These are phyloP conservation scores for Rousettus madagascariensis DNA, from an alignment of 2,797 vertebrate genomes.

Conservation along the genomic window DNA sequence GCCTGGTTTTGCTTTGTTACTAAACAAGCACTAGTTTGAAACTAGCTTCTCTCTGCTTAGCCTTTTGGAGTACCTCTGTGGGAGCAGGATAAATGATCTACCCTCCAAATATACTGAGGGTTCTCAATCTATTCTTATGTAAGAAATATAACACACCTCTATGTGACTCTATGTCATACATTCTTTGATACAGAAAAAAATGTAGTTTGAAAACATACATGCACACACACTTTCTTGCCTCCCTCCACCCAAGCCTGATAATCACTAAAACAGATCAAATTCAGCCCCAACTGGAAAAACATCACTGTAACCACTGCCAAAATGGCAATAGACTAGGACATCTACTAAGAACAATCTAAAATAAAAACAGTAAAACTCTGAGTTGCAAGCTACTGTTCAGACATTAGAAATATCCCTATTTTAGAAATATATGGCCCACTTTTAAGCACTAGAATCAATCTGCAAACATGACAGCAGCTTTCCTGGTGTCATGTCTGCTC, in stretches of 20 bases:
- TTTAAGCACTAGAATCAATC: background rate
- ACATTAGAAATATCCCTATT: background rate
- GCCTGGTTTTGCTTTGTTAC: background rate
- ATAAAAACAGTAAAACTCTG: background rate
- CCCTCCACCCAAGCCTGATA: background rate
- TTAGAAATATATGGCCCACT: background rate
- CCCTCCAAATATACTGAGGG: background rate
- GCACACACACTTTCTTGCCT: background rate
- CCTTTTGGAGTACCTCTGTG: background rate
- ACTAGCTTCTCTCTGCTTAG: background rate
- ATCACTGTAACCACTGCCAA: background rate
- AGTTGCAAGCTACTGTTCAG: constrained; percentile 10
- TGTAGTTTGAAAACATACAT: background rate
- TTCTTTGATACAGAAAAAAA: constrained; percentile 46
- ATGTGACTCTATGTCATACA: background rate
- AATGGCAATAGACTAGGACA: background rate
- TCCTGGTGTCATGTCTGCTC: background rate
- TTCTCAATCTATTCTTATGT: background rate
- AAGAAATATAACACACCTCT: background rate
- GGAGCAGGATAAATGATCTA: background rate
- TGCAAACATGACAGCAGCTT: background rate
- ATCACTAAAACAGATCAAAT: background rate
- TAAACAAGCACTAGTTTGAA: background rate
- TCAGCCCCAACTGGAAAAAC: background rate
- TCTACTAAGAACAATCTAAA: constrained; percentile 6